Base-by-base conservation (phyloP, 2,113 vertebrate genomes). In the Cranoglanis bouderius region DNA sequence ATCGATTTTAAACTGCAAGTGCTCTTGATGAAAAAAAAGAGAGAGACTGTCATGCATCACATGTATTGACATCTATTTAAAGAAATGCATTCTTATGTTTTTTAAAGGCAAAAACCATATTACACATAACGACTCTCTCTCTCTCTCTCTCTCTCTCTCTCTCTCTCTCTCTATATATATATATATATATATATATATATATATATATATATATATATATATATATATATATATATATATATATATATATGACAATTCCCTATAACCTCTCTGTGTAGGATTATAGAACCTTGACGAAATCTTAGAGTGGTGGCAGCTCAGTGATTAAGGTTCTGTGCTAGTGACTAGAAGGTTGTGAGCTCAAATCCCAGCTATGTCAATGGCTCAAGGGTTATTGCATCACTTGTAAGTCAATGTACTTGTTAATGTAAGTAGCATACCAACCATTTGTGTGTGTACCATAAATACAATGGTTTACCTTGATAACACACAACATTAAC, bases 11-110 rank as follows among this genome's bases (percentile, higher is more conserved):
- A 83, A 84, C 86, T 90, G 91, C 89, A 90, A 92, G 63, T 92
- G 85, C 90, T 93, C 88, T 91, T 82, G 83, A 90, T 93, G 91
- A 87, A 32, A 91, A 85, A 87, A 88, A 93, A 92, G 92, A 78
- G 57, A 29, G 90, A 88, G 90, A 84, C 87, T 89, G 91, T 93
- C 91, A 92, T 94, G 92, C 86, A 94, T 93, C 92, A 90, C 90
- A 74, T 91, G 93, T 92, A 93, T 85, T 94, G 92, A 94, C 92
- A 91, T 91, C 49, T 90, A 78, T 84, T 87, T 83, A 90, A 53
- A 38, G 82, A 90, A 82, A 75, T n/a, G 9, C 86, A 3, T 35
- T 43, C 4, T 49, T 24, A 29, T 35, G 40, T 35, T 43, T 81
- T 83, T 85, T 13, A 38, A 51, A n/a, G 46, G 49, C 19, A 88